These are phyloP conservation scores for Sphenopsis melanotis DNA, from an alignment of 2,797 vertebrate genomes.

Conservation along the genomic window DNA sequence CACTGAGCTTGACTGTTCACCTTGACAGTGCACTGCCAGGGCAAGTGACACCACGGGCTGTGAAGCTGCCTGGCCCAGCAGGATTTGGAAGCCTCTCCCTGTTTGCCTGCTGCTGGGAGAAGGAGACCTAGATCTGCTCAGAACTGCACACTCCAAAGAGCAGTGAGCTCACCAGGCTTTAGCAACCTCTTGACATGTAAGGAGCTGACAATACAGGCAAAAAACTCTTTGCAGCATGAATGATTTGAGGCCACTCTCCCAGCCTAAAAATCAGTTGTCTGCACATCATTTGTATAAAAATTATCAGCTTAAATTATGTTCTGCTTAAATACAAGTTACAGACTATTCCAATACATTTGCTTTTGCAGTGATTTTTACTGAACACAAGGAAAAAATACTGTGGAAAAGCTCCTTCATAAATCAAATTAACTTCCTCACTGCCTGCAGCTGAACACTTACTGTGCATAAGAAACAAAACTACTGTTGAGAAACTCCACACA, in stretches of 20 bases:
- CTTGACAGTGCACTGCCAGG: accelerated
- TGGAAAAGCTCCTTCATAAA: constrained; percentile 23
- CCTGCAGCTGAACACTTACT: constrained; percentile 31
- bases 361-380: constrained; percentile 30
- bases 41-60: accelerated
- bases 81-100: neutral
- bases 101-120: neutral
- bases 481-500: constrained; percentile 7
- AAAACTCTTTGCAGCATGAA: neutral
- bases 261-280: neutral
- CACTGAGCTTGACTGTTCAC: neutral
- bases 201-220: neutral
- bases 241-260: neutral
- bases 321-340: constrained; percentile 2
- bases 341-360: neutral
- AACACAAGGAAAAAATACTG: neutral
- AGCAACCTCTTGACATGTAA: neutral
- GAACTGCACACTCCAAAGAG: neutral
- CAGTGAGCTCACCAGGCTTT: accelerated
- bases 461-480: constrained; percentile 49
- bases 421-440: constrained; percentile 46
- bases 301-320: neutral
- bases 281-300: neutral
- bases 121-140: neutral
- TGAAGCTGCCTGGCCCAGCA: neutral